A percentile compares a stretch with the other conserved stretches of the same genome.
Evolutionary conservation across 30 jellyfish, hydroid and myxozoan species (phyloP).

Genomic region (Mastigias papua): DNA sequence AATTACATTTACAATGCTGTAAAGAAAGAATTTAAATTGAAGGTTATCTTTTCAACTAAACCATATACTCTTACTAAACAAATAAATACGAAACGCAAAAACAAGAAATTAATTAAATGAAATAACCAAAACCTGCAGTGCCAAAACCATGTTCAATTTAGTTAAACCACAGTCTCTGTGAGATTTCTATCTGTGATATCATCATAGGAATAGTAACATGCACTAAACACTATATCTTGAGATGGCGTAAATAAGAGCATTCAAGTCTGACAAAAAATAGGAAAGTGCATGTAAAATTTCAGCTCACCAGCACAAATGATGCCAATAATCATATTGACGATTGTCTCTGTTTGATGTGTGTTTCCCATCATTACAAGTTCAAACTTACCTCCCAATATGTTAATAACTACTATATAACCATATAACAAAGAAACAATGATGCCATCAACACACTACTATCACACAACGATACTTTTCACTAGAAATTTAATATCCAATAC

Average conservation of each 20-base stretch:
- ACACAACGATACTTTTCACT: background rate
- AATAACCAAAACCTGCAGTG: too few species aligned
- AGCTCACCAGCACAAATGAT: conserved; percentile 18
- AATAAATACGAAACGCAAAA: too few species aligned
- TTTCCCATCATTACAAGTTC: conserved; percentile 3
- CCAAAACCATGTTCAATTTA: too few species aligned
- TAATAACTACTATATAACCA: background rate
- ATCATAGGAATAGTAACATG: too few species aligned
- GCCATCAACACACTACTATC: background rate
- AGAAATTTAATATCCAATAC: too few species aligned
- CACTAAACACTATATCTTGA: background rate
- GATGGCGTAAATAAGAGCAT: background rate
- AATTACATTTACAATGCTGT: too few species aligned
- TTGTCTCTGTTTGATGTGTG: background rate
- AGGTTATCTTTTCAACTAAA: too few species aligned
- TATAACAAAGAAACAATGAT: background rate
- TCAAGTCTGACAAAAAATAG: background rate
- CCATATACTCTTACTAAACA: too few species aligned
- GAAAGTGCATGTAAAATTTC: background rate
- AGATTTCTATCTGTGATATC: background rate
- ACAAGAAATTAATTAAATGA: too few species aligned
- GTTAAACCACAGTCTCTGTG: too few species aligned
- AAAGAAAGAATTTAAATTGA: too few species aligned
- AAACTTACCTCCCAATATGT: background rate
- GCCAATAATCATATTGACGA: background rate